phyloP scores from a whole-genome alignment of 2,797 vertebrate species.

The Gorsachius magnificus region DNA sequence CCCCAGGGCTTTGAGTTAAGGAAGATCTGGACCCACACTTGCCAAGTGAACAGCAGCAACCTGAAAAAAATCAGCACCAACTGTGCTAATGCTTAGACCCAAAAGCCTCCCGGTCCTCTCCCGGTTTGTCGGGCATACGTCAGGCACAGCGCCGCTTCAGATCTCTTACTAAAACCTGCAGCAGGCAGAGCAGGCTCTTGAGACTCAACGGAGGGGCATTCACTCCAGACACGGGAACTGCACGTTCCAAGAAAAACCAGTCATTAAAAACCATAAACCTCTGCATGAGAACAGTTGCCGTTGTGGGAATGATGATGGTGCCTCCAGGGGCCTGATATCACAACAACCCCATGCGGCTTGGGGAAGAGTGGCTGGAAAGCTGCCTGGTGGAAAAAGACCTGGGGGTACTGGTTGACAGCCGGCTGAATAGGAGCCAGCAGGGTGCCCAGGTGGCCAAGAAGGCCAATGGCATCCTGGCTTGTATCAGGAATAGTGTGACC shows the following conservation, averaged over 20 bases:
- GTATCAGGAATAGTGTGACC: too few relatives aligned
- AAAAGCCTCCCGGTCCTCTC: neutral
- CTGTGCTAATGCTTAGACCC: neutral
- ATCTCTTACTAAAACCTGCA: neutral
- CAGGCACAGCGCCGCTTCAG: neutral
- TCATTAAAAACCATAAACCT: neutral
- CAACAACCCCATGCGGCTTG: too few relatives aligned
- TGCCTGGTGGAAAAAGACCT: too few relatives aligned
- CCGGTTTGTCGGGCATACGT: neutral
- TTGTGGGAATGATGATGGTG: rapidly evolving
- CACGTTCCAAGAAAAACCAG: neutral
- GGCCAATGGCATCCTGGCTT: too few relatives aligned
- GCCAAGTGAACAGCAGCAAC: neutral
- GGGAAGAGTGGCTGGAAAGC: too few relatives aligned
- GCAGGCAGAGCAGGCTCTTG: neutral
- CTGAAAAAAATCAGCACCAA: neutral
- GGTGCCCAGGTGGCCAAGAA: too few relatives aligned
- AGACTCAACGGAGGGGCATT: neutral
- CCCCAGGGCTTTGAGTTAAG: neutral
- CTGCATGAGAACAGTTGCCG: neutral
- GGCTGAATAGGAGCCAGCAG: too few relatives aligned
- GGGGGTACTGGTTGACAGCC: too few relatives aligned
- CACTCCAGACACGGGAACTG: neutral
- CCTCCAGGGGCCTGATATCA: too few relatives aligned
- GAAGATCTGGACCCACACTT: neutral